These are phyloP conservation scores for Leptopilina myrica DNA, from an alignment of 2,888 invertebrate species.

Conservation along the genomic window DNA sequence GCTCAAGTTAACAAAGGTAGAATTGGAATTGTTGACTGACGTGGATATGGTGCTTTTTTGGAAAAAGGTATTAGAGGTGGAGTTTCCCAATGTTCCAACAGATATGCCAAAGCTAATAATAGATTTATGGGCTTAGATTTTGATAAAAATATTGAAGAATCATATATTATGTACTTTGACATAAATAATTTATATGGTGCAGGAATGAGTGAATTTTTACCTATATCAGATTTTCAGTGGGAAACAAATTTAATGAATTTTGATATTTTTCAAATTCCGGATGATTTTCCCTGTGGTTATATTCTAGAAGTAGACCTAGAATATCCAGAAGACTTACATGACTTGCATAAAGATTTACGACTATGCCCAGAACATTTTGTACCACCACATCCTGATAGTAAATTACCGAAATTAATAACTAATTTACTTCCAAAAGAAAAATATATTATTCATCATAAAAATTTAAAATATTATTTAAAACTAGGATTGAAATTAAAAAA, in stretches of 20 bases:
- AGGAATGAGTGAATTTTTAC: too few relatives aligned
- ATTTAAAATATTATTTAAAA: conserved; percentile 61
- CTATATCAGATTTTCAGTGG: conserved; percentile 66
- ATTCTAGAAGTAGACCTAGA: conserved; percentile 55
- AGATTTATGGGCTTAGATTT: too few relatives aligned
- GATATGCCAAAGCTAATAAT: too few relatives aligned
- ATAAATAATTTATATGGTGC: too few relatives aligned
- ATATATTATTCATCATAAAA: conserved; percentile 64
- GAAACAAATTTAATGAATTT: conserved; percentile 14
- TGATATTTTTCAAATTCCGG: conserved; percentile 1
- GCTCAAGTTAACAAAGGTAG: too few relatives aligned
- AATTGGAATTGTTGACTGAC: too few relatives aligned
- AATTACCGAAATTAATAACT: conserved; percentile 43
- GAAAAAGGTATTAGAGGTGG: too few relatives aligned
- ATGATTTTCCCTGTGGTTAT: conserved; percentile 39
- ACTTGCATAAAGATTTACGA: conserved; percentile 66
- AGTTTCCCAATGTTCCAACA: too few relatives aligned
- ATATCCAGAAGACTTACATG: conserved; percentile 58
- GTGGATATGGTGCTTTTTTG: too few relatives aligned
- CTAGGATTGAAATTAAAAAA: conserved; percentile 61
- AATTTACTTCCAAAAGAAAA: conserved; percentile 59
- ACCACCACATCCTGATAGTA: conserved; percentile 31
- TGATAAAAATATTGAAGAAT: too few relatives aligned
- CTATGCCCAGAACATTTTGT: conserved; percentile 40
- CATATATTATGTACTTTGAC: too few relatives aligned